Percentiles rank a stretch among this genome's conserved stretches.
phyloP scores from a whole-genome alignment of 2,888 invertebrate species.

The Trisateles emortualis region DNA sequence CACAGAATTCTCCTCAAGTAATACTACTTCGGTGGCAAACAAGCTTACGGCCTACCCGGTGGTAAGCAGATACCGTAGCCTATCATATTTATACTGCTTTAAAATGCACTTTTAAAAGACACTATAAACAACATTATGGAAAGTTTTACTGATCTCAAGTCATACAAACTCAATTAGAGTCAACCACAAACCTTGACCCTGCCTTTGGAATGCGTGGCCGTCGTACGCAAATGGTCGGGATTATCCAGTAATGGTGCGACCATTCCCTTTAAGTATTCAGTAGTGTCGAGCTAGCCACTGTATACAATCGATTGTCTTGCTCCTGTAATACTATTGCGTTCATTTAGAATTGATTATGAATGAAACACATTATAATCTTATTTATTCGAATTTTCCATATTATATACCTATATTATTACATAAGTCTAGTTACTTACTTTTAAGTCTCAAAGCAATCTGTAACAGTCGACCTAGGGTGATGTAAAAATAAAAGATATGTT shows the following conservation, averaged over 20 bases:
- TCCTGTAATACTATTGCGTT: slow-evolving; percentile 16
- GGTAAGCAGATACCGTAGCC: too few species aligned
- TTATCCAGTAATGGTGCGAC: slow-evolving; percentile 74
- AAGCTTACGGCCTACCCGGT: too few species aligned
- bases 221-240: slow-evolving; percentile 69
- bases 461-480: too few species aligned
- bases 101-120: background rate
- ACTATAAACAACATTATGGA: background rate
- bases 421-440: too few species aligned
- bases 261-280: slow-evolving; percentile 60
- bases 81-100: too few species aligned
- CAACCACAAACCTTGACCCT: slow-evolving; percentile 21
- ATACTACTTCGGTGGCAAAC: too few species aligned
- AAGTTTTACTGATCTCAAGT: background rate
- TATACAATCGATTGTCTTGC: slow-evolving; percentile 60
- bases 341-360: background rate
- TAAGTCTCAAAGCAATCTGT: too few species aligned
- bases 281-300: slow-evolving; percentile 47
- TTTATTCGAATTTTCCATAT: background rate
- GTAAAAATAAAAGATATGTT: too few species aligned
- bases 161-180: slow-evolving; percentile 3
- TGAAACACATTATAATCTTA: background rate
- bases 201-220: slow-evolving; percentile 35
- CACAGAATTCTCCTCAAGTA: too few species aligned
- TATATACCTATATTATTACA: too few species aligned